Evolutionary conservation across 23 tunicate genomes (phyloP), one percentile per base, ranked within the genome.

Genomic region (Halocynthia aurantium): DNA sequence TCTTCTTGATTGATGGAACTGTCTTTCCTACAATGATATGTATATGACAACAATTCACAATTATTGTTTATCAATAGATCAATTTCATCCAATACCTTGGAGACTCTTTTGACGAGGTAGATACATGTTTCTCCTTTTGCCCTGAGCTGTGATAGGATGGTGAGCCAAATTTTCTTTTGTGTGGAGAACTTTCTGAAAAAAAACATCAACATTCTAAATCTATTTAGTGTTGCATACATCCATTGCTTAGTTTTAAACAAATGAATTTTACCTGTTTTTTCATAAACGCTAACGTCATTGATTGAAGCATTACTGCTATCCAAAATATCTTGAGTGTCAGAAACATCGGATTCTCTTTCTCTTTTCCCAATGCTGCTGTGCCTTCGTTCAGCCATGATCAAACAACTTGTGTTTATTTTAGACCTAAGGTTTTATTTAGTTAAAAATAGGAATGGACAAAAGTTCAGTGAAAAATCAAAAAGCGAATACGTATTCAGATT

Each of bases 1-100:
- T 91, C 97, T 71, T 85, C 96, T 21, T 76, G 76, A 53, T 81
- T 63, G 90, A 85, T 15, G 81, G 15, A 58, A 4, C 63, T 58
- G 63, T 13, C 17, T 13, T 58, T 58, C n/a, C n/a, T 13, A 2
- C 17, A 58, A 58, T 58, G 17, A 58, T n/a, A 58, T 58, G 63
- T 13, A n/a, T 13, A 13, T 58, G 15, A 31, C 63, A 13, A 15
- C 63, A 58, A 58, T 58, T 58, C n/a, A 5, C 2, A 4, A 58
- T 58, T 58, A n/a, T 15, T 13, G 63, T 1, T 13, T 15, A 1
- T 15, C n/a, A 58, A 58, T 58, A 58, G 63, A 18, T 1, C 2
- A 67, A 67, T 20, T 67, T n/a, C 72, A 67, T 5, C 44, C 22
- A 22, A 5, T 54, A 74, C 78, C 56, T 53, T 10, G 62, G 62